Conservation (phyloP, 2,113 vertebrate genomes). For the Nothocercus julius region DNA sequence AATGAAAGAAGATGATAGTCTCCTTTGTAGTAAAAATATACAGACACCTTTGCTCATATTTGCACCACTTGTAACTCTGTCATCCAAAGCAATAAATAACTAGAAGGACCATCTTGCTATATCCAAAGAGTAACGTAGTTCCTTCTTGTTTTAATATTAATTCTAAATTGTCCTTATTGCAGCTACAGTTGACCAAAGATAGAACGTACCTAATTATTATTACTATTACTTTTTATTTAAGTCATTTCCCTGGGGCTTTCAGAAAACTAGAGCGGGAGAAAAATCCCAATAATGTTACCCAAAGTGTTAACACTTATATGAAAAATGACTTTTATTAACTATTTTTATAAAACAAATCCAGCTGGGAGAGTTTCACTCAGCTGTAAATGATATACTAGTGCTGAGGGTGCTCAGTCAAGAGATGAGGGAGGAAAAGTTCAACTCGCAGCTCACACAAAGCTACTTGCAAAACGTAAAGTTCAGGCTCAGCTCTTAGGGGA, state of each 20-base stretch:
- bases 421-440: not conserved
- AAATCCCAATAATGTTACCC: not conserved
- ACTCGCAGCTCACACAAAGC: not conserved
- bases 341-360: not conserved
- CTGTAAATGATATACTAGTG: not conserved
- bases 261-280: not conserved
- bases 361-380: not conserved
- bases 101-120: not conserved
- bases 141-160: not conserved
- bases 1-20: not conserved
- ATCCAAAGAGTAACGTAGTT: not conserved
- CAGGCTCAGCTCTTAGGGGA: not conserved
- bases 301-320: not conserved
- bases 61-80: not conserved
- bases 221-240: not conserved
- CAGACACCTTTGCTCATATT: not conserved
- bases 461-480: not conserved
- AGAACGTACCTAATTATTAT: not conserved
- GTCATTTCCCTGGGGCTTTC: not conserved
- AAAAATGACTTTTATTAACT: not conserved
- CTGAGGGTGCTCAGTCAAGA: not conserved
- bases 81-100: not conserved
- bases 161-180: not conserved
- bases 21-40: not conserved
- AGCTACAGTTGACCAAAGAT: not conserved